These are phyloP conservation scores for Cotesia typhae DNA, from an alignment of 1,140 invertebrate species.

Conservation along the genomic window DNA sequence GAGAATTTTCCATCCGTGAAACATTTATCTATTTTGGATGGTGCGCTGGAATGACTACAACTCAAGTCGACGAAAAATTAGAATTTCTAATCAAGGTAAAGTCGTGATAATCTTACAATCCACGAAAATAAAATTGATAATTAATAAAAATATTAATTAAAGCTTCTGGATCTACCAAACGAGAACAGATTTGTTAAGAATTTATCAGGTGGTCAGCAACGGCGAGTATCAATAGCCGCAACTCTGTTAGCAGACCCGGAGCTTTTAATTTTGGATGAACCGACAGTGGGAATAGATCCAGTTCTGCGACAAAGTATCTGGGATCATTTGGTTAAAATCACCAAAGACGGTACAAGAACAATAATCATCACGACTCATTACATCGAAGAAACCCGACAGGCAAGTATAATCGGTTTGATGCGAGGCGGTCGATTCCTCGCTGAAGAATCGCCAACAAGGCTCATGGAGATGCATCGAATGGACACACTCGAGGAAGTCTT, in stretches of 20 bases:
- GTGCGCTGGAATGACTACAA: conserved; percentile 81
- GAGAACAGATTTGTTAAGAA: conserved; percentile 78
- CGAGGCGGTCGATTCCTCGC: conserved; percentile 89
- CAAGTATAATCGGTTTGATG: conserved; percentile 90
- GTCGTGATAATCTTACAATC: neutral
- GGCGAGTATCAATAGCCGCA: conserved; percentile 87
- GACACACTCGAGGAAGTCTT: conserved; percentile 92
- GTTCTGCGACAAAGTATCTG: conserved; percentile 92
- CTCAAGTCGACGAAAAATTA: conserved; percentile 78
- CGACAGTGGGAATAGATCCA: conserved; percentile 95
- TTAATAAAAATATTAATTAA: conserved; percentile 35
- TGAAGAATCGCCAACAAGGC: conserved; percentile 84
- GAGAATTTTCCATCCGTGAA: conserved; percentile 90
- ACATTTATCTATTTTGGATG: conserved; percentile 92
- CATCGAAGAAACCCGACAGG: conserved; percentile 95
- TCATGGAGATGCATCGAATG: conserved; percentile 80
- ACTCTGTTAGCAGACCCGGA: conserved; percentile 89
- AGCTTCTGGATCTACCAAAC: conserved; percentile 69
- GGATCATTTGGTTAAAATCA: conserved; percentile 92
- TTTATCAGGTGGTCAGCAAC: conserved; percentile 89
- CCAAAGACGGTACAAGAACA: conserved; percentile 85
- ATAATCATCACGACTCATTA: conserved; percentile 98
- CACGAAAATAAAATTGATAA: neutral
- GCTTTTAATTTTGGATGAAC: conserved; percentile 91
- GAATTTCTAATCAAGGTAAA: conserved; percentile 82